Evolutionary conservation across 2,888 invertebrate species (phyloP), one percentile per base, ranked within the genome.

Genomic region (Luperina nickerlii): DNA sequence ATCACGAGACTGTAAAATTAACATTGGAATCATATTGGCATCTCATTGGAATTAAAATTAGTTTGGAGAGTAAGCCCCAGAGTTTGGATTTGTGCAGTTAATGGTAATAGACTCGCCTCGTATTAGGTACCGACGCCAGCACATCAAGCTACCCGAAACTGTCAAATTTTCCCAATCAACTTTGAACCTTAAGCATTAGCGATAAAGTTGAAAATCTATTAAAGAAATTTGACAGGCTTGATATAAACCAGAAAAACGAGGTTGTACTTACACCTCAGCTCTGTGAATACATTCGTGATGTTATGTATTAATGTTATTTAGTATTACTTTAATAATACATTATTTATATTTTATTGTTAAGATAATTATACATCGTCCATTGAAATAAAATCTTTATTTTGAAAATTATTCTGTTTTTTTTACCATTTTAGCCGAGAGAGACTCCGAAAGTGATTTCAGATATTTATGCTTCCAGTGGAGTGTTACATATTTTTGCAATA

Each of bases 291-390:
- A 18, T 38, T 9, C 24, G 54, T n/a, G 71, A 71, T 60, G 38
- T 60, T 38, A 54, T 54, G 24, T 70, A 9, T n/a, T 42, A n/a
- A 42, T 71, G 71, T 71, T 67, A 60, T 51, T 42, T 76, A 68
- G 38, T 76, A 54, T 32, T 54, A 67, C 18, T 68, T 38, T 62
- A 75, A 54, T 68, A 62, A 82, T 79, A 65, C 8, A n/a, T 48
- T 38, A 74, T 68, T 76, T 63, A 67, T 82, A 78, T 82, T 82
- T 45, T 76, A 76, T 57, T 27, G 18, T 63, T 80, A 83, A 68
- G 67, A 15, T 27, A 68, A 45, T 68, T 45, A 78, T 80, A 77
- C 8, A 57, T 76, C 80, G 80, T 80, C 83, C 83, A 83, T 76
- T 68, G 5, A 78, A 80, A 83, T 80, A 83, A 76, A 80, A 45